Evolutionary conservation across 2,888 invertebrate genomes (phyloP).

Genomic region (Biston stratarius): DNA sequence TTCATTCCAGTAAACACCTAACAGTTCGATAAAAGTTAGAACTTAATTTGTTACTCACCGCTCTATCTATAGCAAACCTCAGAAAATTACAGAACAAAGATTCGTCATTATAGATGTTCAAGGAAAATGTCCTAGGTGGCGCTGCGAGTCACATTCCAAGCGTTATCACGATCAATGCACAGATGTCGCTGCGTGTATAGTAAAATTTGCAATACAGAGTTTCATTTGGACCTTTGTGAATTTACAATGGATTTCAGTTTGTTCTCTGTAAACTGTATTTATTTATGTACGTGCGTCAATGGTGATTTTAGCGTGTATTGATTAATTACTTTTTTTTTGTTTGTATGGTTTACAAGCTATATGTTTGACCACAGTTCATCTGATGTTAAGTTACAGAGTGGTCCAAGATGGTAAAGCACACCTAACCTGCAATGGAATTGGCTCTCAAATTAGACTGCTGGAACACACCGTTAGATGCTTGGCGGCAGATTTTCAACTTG

Average conservation of each 20-base stretch:
- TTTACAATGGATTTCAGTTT: constrained; percentile 25
- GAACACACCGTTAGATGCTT: too few species aligned
- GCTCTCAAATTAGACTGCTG: too few species aligned
- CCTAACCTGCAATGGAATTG: too few species aligned
- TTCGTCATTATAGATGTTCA: constrained; percentile 31
- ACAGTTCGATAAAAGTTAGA: not conserved
- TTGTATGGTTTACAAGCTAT: too few species aligned
- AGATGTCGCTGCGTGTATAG: constrained; percentile 39
- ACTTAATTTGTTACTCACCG: constrained; percentile 23
- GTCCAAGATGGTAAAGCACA: too few species aligned
- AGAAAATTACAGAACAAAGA: constrained; percentile 35
- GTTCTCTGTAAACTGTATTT: constrained; percentile 18
- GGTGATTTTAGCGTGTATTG: too few species aligned
- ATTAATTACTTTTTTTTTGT: too few species aligned
- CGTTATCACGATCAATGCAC: not conserved
- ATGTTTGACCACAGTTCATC: too few species aligned
- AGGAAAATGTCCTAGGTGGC: constrained; percentile 32
- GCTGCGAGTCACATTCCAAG: constrained; percentile 2
- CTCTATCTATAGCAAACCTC: constrained; percentile 34
- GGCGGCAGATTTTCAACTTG: too few species aligned
- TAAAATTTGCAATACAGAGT: constrained; percentile 31
- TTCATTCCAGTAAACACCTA: not conserved
- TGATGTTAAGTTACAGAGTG: too few species aligned
- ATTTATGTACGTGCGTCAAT: too few species aligned
- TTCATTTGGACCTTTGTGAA: constrained; percentile 35